A percentile compares a stretch with the other conserved stretches of the same genome.
Evolutionary conservation across 2,113 vertebrate genomes (phyloP).

Genomic region (Tor tambroides): DNA sequence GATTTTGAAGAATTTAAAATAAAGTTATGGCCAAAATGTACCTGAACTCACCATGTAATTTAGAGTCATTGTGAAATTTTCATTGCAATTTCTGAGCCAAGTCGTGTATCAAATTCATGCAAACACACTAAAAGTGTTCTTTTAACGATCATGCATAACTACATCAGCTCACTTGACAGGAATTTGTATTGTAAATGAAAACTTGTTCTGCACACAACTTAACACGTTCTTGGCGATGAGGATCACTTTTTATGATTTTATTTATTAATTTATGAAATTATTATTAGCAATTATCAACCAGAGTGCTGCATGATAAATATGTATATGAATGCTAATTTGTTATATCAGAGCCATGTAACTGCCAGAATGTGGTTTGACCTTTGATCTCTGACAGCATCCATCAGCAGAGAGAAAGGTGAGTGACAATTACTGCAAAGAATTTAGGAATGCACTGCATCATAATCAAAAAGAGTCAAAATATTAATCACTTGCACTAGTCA

Average conservation of each 20-base stretch:
- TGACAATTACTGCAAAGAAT: neutral
- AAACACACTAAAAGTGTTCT: neutral
- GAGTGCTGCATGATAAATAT: neutral
- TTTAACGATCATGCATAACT: neutral
- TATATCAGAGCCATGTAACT: neutral
- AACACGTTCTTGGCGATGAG: conserved; percentile 37
- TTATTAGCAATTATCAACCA: conserved; percentile 11
- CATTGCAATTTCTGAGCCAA: neutral
- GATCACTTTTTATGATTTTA: neutral
- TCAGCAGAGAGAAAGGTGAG: conserved; percentile 16
- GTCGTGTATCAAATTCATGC: neutral
- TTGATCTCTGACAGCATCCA: neutral
- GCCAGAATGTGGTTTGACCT: neutral
- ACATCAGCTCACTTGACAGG: neutral
- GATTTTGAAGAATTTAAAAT: no score
- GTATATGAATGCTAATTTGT: neutral
- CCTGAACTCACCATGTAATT: no score
- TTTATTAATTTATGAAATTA: conserved; percentile 22
- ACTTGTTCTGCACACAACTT: neutral
- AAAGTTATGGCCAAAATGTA: no score
- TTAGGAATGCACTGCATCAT: neutral
- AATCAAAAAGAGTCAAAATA: neutral
- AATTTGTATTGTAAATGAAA: neutral
- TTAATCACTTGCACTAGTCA: neutral
- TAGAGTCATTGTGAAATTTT: no score